Base-by-base conservation (phyloP, 2,888 invertebrate species). In the Apoda limacodes region DNA sequence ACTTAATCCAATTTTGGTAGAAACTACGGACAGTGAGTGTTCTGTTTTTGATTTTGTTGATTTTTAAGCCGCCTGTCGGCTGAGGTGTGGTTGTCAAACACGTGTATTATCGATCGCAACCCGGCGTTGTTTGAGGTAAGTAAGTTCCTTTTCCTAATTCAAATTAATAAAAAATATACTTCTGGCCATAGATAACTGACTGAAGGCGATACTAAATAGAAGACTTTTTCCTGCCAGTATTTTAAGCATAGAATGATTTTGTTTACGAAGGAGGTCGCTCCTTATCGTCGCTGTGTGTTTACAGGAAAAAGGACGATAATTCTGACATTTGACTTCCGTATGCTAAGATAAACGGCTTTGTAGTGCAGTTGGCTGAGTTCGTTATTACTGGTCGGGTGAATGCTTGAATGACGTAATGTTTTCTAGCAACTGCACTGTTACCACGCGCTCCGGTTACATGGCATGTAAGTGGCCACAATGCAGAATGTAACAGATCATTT, bases 81-180 rank as follows among this genome's bases (percentile, higher is more conserved):
- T 30, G 54, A 55, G 48, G 50, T 55, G 52, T 50, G 58, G 48
- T 53, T 49, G 48, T 49, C 49, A 40, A 46, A 32, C 66, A 67
- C 65, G 64, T 71, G 65, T 48, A 25, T 4, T 64, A 65, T 69
- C 62, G 68, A 72, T 64, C 65, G 56, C 21, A 5, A 39, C 28
- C 36, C 44, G 46, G 49, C 50, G 46, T 7, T 17, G 17, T 6
- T 7, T 42, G 37, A 41, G 37, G 43, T 40, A 65, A 66, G 67
- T 67, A 38, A 59, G 65, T 50, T 35, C 28, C 32, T 28, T 39
- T 6, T 17, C 30, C 22, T 25, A 37, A 34, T 28, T 38, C 23
- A 23, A 32, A 11, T 28, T 13, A 11, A 19, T 21, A 26, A 17
- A 27, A 15, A 20, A 21, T 20, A 13, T 12, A 7, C 12, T 20